These are phyloP conservation scores for Pristionchus japonicus DNA, from an alignment of 2,888 invertebrate genomes.

Conservation along the genomic window DNA sequence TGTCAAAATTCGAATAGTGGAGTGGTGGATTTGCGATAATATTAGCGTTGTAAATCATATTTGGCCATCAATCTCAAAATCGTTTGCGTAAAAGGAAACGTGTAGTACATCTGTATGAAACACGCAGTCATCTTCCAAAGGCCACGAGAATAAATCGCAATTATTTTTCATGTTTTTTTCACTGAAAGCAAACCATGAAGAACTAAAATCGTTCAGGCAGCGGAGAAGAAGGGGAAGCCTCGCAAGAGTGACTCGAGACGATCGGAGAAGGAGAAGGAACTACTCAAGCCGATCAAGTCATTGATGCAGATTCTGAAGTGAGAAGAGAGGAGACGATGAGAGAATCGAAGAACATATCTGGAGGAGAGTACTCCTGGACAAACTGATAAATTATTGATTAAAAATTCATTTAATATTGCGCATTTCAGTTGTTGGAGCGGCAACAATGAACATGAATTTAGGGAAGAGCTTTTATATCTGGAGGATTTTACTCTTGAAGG, in stretches of 20 bases:
- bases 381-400: not conserved
- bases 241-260: not conserved
- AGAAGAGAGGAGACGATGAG: not conserved
- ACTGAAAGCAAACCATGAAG: not conserved
- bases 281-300: not conserved
- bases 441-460: too few relatives aligned
- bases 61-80: too few relatives aligned
- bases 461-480: too few relatives aligned
- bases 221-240: not conserved
- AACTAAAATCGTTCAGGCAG: not conserved
- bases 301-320: not conserved
- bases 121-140: too few relatives aligned
- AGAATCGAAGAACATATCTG: constrained; percentile 16
- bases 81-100: too few relatives aligned
- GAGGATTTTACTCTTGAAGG: too few relatives aligned
- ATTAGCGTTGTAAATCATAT: too few relatives aligned
- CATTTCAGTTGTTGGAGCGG: too few relatives aligned
- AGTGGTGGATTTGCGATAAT: not conserved
- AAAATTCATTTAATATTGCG: not conserved
- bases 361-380: not conserved
- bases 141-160: too few relatives aligned
- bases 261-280: not conserved
- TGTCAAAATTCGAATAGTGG: too few relatives aligned
- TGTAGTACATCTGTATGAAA: too few relatives aligned
- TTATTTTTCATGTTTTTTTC: not conserved